phyloP scores from a whole-genome alignment of 2,888 invertebrate genomes.

The Archips xylosteana region DNA sequence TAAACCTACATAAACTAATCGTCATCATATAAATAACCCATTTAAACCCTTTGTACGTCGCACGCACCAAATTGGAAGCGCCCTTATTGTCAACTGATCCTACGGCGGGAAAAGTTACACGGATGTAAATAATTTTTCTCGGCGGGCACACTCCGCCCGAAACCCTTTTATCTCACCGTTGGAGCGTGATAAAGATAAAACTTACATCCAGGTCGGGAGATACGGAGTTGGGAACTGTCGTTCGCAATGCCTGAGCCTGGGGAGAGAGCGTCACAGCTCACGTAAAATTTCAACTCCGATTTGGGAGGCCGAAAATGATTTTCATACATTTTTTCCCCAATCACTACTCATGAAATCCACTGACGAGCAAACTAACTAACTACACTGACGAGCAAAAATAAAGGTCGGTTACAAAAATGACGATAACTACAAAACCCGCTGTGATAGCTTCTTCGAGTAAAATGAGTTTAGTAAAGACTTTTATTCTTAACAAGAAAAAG shows the following conservation, averaged over 20 bases:
- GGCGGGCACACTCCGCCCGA: conserved; percentile 15
- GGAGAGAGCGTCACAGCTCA: not conserved
- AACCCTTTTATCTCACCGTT: conserved; percentile 33
- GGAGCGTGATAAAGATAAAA: conserved; percentile 32
- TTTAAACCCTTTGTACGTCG: not conserved
- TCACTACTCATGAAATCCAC: no score
- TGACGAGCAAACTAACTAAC: no score
- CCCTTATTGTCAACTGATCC: conserved; percentile 6
- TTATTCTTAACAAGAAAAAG: no score
- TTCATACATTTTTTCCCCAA: no score
- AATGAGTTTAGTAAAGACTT: no score
- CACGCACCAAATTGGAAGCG: not conserved
- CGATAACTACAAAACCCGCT: no score
- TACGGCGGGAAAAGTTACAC: not conserved
- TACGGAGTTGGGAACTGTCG: conserved; percentile 3
- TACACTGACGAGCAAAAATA: no score
- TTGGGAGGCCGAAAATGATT: not conserved
- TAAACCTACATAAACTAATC: no score
- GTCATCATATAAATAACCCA: not conserved
- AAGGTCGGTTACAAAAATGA: no score
- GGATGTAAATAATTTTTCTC: conserved; percentile 14
- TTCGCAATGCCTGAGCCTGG: not conserved
- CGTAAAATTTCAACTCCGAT: not conserved
- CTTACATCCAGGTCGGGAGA: conserved; percentile 9
- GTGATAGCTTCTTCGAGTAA: no score